These are phyloP conservation scores for Xiphophorus hellerii DNA, from an alignment of 2,113 vertebrate genomes.

Conservation along the genomic window DNA sequence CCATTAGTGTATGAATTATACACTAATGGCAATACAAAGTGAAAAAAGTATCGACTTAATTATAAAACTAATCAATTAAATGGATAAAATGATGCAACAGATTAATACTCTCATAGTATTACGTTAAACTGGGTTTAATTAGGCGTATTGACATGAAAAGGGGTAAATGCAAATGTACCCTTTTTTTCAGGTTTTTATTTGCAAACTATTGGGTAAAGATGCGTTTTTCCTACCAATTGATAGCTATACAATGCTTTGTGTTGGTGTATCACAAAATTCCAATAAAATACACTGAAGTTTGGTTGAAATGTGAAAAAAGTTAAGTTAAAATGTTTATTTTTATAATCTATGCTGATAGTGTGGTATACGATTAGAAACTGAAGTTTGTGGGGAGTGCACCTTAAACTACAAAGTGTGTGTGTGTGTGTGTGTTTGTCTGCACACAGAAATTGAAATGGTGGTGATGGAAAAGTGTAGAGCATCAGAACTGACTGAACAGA, in stretches of 20 bases:
- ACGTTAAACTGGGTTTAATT: too few relatives aligned
- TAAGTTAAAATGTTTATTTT: neutral
- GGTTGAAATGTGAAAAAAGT: neutral
- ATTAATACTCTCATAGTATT: too few relatives aligned
- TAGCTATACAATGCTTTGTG: neutral
- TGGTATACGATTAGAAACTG: neutral
- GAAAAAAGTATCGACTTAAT: too few relatives aligned
- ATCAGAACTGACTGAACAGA: constrained; percentile 88
- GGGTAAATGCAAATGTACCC: neutral
- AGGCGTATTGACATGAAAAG: neutral
- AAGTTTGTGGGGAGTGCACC: neutral
- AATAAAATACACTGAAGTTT: too few relatives aligned
- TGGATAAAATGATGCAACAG: too few relatives aligned
- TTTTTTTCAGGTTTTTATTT: neutral
- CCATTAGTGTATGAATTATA: too few relatives aligned
- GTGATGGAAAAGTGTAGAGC: constrained; percentile 95
- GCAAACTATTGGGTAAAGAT: neutral
- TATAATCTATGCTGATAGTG: neutral
- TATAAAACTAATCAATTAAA: too few relatives aligned
- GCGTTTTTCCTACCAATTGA: neutral
- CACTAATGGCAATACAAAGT: too few relatives aligned
- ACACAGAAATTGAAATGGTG: constrained; percentile 97
- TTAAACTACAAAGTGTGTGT: neutral
- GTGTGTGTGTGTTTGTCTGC: constrained; percentile 9
- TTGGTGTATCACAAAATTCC: neutral